phyloP scores from a whole-genome alignment of 2,888 invertebrate species.

The Amiota minor region DNA sequence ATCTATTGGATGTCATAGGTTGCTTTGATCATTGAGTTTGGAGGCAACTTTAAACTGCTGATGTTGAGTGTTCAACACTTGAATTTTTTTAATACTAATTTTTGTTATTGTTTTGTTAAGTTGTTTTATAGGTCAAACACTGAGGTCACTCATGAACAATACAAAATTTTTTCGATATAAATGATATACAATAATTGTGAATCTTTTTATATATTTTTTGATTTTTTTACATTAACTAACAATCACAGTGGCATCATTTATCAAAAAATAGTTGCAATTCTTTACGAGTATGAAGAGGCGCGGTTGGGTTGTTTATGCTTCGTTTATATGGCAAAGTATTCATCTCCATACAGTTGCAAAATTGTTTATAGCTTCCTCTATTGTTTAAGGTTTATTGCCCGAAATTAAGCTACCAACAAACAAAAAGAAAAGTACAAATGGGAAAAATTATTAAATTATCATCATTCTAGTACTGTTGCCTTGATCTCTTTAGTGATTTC shows the following conservation, averaged over 20 bases:
- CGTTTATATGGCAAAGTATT: not conserved
- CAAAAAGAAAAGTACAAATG: too few relatives aligned
- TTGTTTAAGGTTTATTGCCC: not conserved
- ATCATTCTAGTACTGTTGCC: too few relatives aligned
- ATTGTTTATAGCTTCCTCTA: constrained; percentile 15
- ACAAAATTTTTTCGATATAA: not conserved
- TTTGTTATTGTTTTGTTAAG: too few relatives aligned
- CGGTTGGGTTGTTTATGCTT: not conserved
- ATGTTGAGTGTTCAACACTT: not conserved
- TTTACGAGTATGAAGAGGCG: too few relatives aligned
- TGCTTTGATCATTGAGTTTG: not conserved
- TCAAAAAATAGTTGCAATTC: not conserved
- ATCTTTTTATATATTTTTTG: too few relatives aligned
- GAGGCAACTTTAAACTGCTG: not conserved
- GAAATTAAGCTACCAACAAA: too few relatives aligned
- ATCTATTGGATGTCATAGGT: constrained; percentile 3
- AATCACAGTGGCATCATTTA: not conserved
- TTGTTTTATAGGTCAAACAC: constrained; percentile 6
- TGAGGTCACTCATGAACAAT: not conserved
- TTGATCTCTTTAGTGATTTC: too few relatives aligned
- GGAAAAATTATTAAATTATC: too few relatives aligned
- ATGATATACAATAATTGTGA: not conserved
- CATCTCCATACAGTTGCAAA: not conserved
- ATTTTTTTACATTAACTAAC: too few relatives aligned
- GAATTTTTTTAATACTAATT: not conserved